A percentile compares a stretch with the other conserved stretches of the same genome.
Conservation (phyloP, 2,888 invertebrate genomes). For the Scaptomyza parva region DNA sequence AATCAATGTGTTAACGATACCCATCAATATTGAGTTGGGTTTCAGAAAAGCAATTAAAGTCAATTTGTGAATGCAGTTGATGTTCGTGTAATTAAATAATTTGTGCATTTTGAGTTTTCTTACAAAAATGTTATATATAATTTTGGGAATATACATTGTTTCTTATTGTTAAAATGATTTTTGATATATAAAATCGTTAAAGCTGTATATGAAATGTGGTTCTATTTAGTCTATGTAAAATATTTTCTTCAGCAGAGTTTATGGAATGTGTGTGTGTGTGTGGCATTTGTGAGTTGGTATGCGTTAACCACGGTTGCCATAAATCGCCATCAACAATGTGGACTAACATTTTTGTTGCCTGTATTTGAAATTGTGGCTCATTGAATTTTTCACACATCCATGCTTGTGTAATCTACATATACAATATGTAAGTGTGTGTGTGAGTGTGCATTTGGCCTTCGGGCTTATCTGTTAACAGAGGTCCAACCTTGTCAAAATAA, state of each 20-base stretch:
- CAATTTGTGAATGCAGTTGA: background rate
- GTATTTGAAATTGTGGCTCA: constrained; percentile 28
- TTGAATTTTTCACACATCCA: constrained; percentile 37
- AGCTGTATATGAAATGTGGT: background rate
- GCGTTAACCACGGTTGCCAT: constrained; percentile 32
- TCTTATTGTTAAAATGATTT: too few relatives aligned
- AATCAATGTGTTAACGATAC: background rate
- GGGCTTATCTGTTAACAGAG: constrained; percentile 62
- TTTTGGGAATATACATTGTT: too few relatives aligned
- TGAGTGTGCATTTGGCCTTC: constrained; percentile 38
- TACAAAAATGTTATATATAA: too few relatives aligned
- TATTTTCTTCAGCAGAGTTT: background rate
- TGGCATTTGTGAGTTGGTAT: constrained; percentile 30
- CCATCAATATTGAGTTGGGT: background rate
- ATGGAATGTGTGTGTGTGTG: constrained; percentile 26
- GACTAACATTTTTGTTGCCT: constrained; percentile 35
- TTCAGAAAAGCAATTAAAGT: background rate
- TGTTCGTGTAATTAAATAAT: background rate
- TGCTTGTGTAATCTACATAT: constrained; percentile 2
- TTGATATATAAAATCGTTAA: background rate
- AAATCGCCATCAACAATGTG: constrained; percentile 49
- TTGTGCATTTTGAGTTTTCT: background rate
- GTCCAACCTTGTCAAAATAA: constrained; percentile 73
- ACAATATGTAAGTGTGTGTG: constrained; percentile 11
- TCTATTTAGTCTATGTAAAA: background rate